These are phyloP conservation scores for Trissolcus basalis DNA, from an alignment of 1,140 invertebrate species.

Conservation along the genomic window DNA sequence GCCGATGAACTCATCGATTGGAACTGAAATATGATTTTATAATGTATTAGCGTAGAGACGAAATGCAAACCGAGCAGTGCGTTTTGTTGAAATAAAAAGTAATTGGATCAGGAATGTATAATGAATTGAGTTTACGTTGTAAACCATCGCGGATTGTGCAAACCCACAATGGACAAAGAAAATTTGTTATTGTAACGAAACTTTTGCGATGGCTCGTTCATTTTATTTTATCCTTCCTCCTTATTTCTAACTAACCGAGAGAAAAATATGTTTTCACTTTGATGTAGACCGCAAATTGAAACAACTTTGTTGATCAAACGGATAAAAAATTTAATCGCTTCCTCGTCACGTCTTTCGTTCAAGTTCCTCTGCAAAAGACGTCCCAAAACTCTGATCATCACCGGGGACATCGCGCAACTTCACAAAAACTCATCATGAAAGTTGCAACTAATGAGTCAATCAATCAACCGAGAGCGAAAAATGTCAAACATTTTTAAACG, in stretches of 20 bases:
- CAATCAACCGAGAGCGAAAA: background rate
- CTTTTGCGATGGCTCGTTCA: too few species aligned
- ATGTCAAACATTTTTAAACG: constrained; percentile 6
- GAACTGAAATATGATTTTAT: too few species aligned
- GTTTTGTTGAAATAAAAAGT: background rate
- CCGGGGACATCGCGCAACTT: background rate
- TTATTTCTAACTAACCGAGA: background rate
- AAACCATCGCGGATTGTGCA: too few species aligned
- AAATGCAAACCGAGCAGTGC: too few species aligned
- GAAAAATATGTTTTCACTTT: constrained; percentile 3
- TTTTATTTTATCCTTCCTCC: too few species aligned
- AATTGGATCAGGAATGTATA: background rate
- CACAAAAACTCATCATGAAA: constrained; percentile 17
- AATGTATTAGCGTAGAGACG: too few species aligned
- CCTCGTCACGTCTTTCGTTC: constrained; percentile 1
- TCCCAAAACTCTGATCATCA: background rate
- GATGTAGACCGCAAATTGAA: constrained; percentile 3
- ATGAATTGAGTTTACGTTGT: background rate
- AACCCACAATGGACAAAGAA: too few species aligned
- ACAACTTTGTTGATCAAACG: constrained; percentile 14
- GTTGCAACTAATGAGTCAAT: constrained; percentile 17
- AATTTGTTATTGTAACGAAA: too few species aligned
- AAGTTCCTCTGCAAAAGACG: constrained; percentile 11
- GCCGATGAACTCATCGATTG: too few species aligned
- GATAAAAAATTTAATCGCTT: constrained; percentile 14